phyloP scores from a whole-genome alignment of 2,797 vertebrate genomes.

The Anguilla megastoma region DNA sequence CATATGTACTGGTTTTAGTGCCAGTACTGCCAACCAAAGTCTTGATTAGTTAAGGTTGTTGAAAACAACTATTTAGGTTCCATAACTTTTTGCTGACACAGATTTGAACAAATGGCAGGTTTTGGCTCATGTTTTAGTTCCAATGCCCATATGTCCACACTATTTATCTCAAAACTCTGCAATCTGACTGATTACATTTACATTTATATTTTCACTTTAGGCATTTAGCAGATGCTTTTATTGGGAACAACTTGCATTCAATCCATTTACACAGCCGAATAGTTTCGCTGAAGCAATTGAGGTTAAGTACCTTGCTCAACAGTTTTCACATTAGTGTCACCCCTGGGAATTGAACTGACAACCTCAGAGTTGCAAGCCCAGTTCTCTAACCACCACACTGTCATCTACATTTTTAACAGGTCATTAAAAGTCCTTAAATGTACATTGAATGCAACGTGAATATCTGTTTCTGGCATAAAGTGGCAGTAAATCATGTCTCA shows the following conservation, averaged over 20 bases:
- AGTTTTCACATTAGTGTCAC: background rate
- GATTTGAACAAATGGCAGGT: background rate
- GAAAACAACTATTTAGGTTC: background rate
- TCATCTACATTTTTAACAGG: background rate
- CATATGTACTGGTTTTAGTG: background rate
- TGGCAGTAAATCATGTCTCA: background rate
- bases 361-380: background rate
- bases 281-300: background rate
- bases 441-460: background rate
- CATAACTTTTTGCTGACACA: background rate
- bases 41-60: background rate
- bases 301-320: constrained; percentile 11
- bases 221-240: constrained; percentile 5
- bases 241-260: background rate
- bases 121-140: background rate
- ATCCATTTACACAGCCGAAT: background rate
- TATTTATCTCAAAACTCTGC: background rate
- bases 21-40: background rate
- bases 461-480: background rate
- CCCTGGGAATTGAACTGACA: background rate
- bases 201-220: constrained; percentile 1
- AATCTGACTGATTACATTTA: background rate
- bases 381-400: background rate
- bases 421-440: background rate
- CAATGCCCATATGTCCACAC: background rate